These are phyloP conservation scores for Panagrolaimus sp. DNA, from an alignment of 1,140 invertebrate species.

Conservation along the genomic window DNA sequence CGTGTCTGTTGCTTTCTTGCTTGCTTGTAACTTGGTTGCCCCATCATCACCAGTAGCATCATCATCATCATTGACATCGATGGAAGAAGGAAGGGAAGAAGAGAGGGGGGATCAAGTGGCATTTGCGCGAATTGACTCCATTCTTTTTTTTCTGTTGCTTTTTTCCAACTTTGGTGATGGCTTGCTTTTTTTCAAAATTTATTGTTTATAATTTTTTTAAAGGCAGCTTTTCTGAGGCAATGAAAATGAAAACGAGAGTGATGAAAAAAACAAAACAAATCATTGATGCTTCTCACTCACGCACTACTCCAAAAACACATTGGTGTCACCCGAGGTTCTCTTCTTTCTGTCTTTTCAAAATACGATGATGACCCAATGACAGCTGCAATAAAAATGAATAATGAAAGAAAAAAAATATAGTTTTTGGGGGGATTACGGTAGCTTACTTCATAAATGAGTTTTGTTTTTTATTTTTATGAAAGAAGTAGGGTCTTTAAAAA, in stretches of 20 bases:
- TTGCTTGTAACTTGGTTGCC: not conserved
- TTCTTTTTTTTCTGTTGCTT: not conserved
- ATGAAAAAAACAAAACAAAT: not conserved
- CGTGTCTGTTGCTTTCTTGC: not conserved
- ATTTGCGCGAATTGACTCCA: constrained; percentile 7
- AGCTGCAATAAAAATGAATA: too few relatives aligned
- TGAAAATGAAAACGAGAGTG: not conserved
- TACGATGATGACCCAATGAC: too few relatives aligned
- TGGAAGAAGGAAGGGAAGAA: not conserved
- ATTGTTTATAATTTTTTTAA: not conserved
- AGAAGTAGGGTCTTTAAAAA: too few relatives aligned
- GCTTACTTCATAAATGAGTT: too few relatives aligned
- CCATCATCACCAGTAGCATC: not conserved
- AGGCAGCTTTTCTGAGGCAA: not conserved
- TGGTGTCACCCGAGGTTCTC: not conserved
- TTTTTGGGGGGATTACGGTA: too few relatives aligned
- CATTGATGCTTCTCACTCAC: not conserved
- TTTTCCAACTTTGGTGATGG: not conserved
- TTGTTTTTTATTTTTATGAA: too few relatives aligned
- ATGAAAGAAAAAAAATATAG: too few relatives aligned
- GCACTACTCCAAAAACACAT: too few relatives aligned
- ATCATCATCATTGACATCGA: not conserved
- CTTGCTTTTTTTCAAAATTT: not conserved
- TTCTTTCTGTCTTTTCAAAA: too few relatives aligned
- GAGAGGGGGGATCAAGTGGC: constrained; percentile 12